A percentile compares a stretch with the other conserved stretches of the same genome.
Conservation (phyloP, 2,113 vertebrate genomes). For the Tyrannus savana region DNA sequence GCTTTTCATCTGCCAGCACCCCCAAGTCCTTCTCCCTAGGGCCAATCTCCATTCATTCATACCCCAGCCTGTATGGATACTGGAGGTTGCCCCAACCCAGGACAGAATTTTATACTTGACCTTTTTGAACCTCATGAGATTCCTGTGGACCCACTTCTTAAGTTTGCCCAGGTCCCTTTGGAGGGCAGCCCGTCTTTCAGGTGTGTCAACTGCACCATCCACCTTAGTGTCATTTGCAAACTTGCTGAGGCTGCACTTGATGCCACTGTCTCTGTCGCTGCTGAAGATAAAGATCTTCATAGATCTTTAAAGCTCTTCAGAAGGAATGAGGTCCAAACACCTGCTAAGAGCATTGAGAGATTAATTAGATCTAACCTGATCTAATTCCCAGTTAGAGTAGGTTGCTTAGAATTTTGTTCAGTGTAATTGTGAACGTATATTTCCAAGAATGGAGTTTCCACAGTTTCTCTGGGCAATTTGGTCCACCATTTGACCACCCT, state of each 20-base stretch:
- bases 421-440: not conserved
- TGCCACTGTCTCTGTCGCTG: not conserved
- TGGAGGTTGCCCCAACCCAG: not conserved
- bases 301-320: not conserved
- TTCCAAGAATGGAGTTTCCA: not conserved
- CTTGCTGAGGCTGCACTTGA: not conserved
- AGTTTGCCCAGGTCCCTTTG: not conserved
- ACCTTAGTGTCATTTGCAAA: not conserved
- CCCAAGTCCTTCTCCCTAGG: not conserved
- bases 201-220: not conserved
- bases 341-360: not conserved
- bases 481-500: not conserved
- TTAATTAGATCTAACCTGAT: not conserved
- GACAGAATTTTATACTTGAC: not conserved
- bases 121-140: not conserved
- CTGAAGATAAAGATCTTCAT: not conserved
- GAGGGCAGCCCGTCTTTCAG: too few relatives aligned
- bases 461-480: not conserved
- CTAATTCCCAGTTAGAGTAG: not conserved
- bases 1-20: not conserved
- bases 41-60: not conserved
- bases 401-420: not conserved
- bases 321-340: not conserved
- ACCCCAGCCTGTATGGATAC: too few relatives aligned
- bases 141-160: not conserved